A percentile compares a stretch with the other conserved stretches of the same genome.
Evolutionary conservation across 2,888 invertebrate species (phyloP).

Genomic region (Lampropteryx suffumata): DNA sequence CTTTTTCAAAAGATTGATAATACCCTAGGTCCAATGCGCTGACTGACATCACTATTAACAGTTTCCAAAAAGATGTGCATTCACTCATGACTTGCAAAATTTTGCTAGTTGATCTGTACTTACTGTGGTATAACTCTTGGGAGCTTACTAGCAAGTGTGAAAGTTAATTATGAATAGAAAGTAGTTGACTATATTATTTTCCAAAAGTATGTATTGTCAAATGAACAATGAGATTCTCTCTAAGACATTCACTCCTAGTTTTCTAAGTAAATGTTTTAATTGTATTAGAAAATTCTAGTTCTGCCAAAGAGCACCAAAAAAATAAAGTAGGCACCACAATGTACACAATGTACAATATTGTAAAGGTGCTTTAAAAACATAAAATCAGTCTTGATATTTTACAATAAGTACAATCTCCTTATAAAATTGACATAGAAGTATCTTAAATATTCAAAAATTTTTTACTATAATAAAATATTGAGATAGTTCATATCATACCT

Average conservation of each 20-base stretch:
- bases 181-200: slow-evolving; percentile 14
- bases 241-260: too few species aligned
- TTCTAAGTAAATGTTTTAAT: too few species aligned
- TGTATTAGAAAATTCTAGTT: not conserved
- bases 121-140: slow-evolving; percentile 26
- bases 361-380: slow-evolving; percentile 33
- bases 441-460: too few species aligned
- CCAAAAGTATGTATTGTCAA: not conserved
- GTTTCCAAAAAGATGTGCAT: not conserved
- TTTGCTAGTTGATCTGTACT: slow-evolving; percentile 32
- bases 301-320: slow-evolving; percentile 24
- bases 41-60: too few species aligned
- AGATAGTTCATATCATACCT: too few species aligned
- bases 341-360: too few species aligned
- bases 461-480: not conserved
- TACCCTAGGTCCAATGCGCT: too few species aligned
- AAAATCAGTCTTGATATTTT: slow-evolving; percentile 58
- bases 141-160: slow-evolving; percentile 22
- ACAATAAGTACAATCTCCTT: too few species aligned
- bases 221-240: slow-evolving; percentile 7
- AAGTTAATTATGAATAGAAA: slow-evolving; percentile 34
- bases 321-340: slow-evolving; percentile 20
- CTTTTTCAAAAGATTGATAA: too few species aligned
- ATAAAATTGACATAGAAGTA: too few species aligned
- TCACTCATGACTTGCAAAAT: slow-evolving; percentile 8